Evolutionary conservation across 2,888 invertebrate species (phyloP), one percentile per base, ranked within the genome.

Genomic region (Plutella xylostella): DNA sequence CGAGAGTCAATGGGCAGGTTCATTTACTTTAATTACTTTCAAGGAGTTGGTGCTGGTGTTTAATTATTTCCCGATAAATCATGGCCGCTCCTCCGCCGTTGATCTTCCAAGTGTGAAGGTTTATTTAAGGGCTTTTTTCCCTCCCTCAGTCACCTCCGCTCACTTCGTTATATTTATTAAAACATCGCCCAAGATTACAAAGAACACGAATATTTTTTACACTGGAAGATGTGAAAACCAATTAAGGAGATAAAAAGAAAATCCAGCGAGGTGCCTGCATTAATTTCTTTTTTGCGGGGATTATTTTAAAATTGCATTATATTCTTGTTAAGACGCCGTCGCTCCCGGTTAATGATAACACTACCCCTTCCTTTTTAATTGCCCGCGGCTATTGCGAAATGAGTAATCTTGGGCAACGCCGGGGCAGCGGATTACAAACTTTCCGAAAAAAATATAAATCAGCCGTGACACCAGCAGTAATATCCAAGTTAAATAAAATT

Each of bases 281-380:
- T 83, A 83, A 83, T 83, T 82, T 79, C 69, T 82, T 82, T 82
- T 83, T 83, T 80, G 82, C 68, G 78, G 74, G 80, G 82, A 82
- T 83, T 83, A 83, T 82, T 83, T 82, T 82, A 78, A 82, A 83
- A 83, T 82, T 83, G 83, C 83, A 82, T 83, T 83, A 83, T 80
- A 82, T 79, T 82, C 80, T 78, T 82, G 80, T 82, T 82, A 80
- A 79, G 80, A 76, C 73, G 75, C 65, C 71, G 69, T 63, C 66
- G 69, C 73, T 69, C 72, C 72, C 66, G 74, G 76, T 74, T 82
- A 79, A 80, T 76, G 80, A 78, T 80, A 77, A 67, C 68, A 80
- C 72, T 82, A 82, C 80, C 83, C 80, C 70, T 80, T 83, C 72
- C 74, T 74, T 79, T 77, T 82, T 78, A 80, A 82, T 82, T 83